Base-by-base conservation (phyloP, 2,888 invertebrate species). In the Meta bourneti region DNA sequence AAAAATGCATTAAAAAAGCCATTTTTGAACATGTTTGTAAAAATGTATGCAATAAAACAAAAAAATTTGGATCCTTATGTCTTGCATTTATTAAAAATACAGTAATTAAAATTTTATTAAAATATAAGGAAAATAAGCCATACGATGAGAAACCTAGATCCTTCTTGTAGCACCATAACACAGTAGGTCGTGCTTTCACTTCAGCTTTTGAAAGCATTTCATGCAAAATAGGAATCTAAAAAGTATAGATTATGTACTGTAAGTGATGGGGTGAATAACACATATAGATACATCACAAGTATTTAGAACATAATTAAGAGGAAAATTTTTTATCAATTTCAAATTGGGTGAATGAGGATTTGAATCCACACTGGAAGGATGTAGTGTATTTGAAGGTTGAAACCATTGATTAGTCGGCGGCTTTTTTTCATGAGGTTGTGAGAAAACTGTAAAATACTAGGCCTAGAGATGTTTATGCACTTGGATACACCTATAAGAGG, bases 91-190 rank as follows among this genome's bases (percentile, higher is more conserved):
- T 19, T 19, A 20, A 52, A 52, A 54, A n/a, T 0, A 7, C 20
- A 79, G n/a, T 13, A 54, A 52, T 11, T 9, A 79, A 13, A 79
- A 9, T 61, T 61, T 11, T 71, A 75, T 7, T 13, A 78, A n/a
- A 78, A 5, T 49, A 78, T 16, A 70, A n/a, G n/a, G 69, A 54
- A 74, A 72, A 72, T 48, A 11, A 52, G 54, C 92, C 92, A 85
- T 93, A 97, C 97, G 97, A 97, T 95, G 97, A 97, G 93, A 98
- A 98, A 51, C 97, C 98, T 94, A 98, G 96, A 94, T 98, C 98
- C 96, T 99, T 96, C 94, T 99, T 99, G 95, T 99, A 99, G 95
- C 99, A 99, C 99, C 99, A 99, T 11, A 99, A 95, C 0, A 99
- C 98, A 75, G 97, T 97, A 0, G 99, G 99, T 72, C 99, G 96